Evolutionary conservation across 2,888 invertebrate genomes (phyloP), one percentile per base, ranked within the genome.

Genomic region (Notocelia uddmanniana): DNA sequence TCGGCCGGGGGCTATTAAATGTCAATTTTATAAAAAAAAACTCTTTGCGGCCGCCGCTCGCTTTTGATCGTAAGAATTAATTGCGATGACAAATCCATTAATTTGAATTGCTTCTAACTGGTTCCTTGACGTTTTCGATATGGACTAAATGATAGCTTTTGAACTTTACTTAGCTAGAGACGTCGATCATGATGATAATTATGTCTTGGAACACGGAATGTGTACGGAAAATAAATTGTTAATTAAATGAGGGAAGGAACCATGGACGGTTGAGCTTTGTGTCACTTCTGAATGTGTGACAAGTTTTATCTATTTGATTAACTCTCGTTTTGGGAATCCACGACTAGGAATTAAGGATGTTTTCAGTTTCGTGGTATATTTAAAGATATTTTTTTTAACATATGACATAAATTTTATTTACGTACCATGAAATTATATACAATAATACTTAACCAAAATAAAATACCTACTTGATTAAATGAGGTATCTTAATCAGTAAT

Each of bases 71-170:
- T 89, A 90, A 90, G 91, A 92, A 92, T 91, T 92, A 92, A 93
- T 93, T 91, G 90, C 92, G 91, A 91, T 92, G 93, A 92, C 93
- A 93, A 93, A 93, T 91, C 89, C 90, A 92, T 93, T 93, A 91
- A 90, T 90, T 89, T 83, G 83, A 88, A 92, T 91, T 85, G 91
- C 87, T 85, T 82, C 83, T 81, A 86, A 88, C 88, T 83, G 85
- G 86, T 87, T 87, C 81, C 50, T 68, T 60, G 75, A 80, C 80
- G 81, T 80, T 80, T 77, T 73, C 50, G 64, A 72, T 59, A 63
- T 63, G 21, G 54, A 54, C 68, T 64, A 70, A 67, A 60, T 67
- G 54, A 45, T 76, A 75, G 75, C 76, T 74, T 77, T 77, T 80
- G 76, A 78, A 78, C 77, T 78, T 76, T 76, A 71, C 52, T 70